phyloP scores from a whole-genome alignment of 1,140 invertebrate species.

The Dendrolimus kikuchii region DNA sequence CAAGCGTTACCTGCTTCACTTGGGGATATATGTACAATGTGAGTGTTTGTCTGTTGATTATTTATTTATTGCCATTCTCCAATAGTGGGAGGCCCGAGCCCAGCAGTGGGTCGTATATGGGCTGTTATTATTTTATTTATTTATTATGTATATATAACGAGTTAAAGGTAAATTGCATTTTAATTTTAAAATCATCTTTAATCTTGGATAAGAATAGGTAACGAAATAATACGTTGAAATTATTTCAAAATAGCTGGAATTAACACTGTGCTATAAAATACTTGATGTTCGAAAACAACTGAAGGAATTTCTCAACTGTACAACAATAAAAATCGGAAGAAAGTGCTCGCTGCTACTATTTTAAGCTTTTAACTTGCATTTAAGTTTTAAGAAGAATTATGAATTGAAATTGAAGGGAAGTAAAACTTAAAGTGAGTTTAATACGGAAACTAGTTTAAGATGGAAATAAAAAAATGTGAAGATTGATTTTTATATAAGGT shows the following conservation, averaged over 20 bases:
- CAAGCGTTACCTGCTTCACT: no score
- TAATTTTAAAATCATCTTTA: no score
- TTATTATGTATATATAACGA: no score
- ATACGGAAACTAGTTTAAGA: constrained; percentile 8
- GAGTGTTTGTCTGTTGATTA: no score
- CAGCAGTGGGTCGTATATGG: no score
- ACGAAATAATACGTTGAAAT: background rate
- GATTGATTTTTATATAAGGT: background rate
- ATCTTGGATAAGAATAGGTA: no score
- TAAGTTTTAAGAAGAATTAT: constrained; percentile 52
- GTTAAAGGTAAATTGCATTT: no score
- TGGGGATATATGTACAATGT: no score
- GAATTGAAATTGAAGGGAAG: constrained; percentile 46
- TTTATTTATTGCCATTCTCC: no score
- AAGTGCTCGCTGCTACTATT: constrained; percentile 43
- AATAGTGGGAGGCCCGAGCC: no score
- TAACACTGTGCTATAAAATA: background rate
- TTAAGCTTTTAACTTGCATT: constrained; percentile 56
- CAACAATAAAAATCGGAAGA: constrained; percentile 15
- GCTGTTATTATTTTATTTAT: no score
- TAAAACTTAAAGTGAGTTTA: constrained; percentile 37
- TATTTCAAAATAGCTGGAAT: background rate
- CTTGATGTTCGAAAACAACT: background rate
- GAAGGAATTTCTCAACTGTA: constrained; percentile 8
- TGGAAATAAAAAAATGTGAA: constrained; percentile 9